Evolutionary conservation across 2,797 vertebrate genomes (phyloP), one percentile per base, ranked within the genome.

Genomic region (Perodicticus potto): DNA sequence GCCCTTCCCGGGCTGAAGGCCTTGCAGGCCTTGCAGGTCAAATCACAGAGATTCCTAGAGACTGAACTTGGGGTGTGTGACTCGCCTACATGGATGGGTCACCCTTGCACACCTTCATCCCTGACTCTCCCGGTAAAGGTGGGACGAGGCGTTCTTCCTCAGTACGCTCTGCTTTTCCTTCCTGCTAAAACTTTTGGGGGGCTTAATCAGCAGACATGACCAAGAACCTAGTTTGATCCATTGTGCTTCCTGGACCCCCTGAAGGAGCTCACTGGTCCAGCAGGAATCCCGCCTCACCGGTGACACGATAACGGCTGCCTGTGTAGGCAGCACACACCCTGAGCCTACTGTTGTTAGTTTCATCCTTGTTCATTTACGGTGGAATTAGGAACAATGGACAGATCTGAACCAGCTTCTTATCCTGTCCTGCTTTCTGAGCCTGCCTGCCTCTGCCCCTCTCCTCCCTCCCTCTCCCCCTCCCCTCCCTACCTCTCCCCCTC

Each of bases 251-350:
- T 5, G 70, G 70, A 13, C 27, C 37, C 49, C 9, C 34, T 43
- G 63, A n/a, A 70, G 72, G 22, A 12, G 11, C 34, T 90, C 34
- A 49, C 0, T 4, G 0, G 16, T 7, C 81, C 59, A 4, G 10
- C 25, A n/a, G 57, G n/a, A 80, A 40, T 65, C 63, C 20, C 16
- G 16, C 17, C 55, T 53, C 7, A 22, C 17, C 49, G 53, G n/a
- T n/a, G n/a, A n/a, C 10, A 10, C 14, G 19, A 11, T 12, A 3
- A 25, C 4, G 25, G 5, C 91, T 85, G 22, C 45, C 8, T 69
- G 32, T 63, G 25, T 23, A 4, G 63, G 61, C 11, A 14, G 17
- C 70, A 22, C 4, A 3, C 2, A 0, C 12, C 12, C 0, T 6
- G 45, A 43, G 27, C 16, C 4, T n/a, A 7, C 57, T 32, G 32